Evolutionary conservation across 2,888 invertebrate genomes (phyloP).

Genomic region (Brenthis hecate): DNA sequence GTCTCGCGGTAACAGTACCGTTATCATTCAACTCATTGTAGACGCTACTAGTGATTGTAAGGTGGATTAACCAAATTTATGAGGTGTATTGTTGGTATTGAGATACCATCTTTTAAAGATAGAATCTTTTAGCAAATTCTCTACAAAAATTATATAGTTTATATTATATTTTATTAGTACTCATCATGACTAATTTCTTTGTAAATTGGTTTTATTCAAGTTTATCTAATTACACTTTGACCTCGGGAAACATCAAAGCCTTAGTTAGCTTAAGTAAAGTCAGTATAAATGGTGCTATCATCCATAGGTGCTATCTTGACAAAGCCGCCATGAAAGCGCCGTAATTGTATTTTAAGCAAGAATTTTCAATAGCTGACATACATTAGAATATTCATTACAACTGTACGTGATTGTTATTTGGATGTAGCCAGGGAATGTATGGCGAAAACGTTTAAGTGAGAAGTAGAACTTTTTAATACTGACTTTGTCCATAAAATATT

Average conservation of each 20-base stretch:
- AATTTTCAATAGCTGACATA: constrained; percentile 26
- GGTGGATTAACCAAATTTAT: constrained; percentile 48
- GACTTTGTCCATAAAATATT: no score
- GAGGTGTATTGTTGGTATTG: not conserved
- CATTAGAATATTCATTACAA: constrained; percentile 39
- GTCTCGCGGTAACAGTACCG: constrained; percentile 71
- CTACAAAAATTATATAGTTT: no score
- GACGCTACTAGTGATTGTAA: constrained; percentile 52
- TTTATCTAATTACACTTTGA: constrained; percentile 46
- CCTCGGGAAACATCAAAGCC: constrained; percentile 40
- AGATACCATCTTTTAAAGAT: not conserved
- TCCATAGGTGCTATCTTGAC: constrained; percentile 20
- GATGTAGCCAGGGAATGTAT: constrained; percentile 15
- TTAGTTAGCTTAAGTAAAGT: not conserved
- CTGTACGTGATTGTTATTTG: constrained; percentile 32
- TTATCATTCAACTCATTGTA: constrained; percentile 76
- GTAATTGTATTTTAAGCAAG: constrained; percentile 43
- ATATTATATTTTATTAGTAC: no score
- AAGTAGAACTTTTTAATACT: no score
- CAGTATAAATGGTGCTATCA: constrained; percentile 15
- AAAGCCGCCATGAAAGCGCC: constrained; percentile 43
- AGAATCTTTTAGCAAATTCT: not conserved
- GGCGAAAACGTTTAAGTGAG: constrained; percentile 3
- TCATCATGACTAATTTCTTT: not conserved
- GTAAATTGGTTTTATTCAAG: not conserved